These are phyloP conservation scores for Blomia tropicalis DNA, from an alignment of 2,888 invertebrate species.

Conservation along the genomic window DNA sequence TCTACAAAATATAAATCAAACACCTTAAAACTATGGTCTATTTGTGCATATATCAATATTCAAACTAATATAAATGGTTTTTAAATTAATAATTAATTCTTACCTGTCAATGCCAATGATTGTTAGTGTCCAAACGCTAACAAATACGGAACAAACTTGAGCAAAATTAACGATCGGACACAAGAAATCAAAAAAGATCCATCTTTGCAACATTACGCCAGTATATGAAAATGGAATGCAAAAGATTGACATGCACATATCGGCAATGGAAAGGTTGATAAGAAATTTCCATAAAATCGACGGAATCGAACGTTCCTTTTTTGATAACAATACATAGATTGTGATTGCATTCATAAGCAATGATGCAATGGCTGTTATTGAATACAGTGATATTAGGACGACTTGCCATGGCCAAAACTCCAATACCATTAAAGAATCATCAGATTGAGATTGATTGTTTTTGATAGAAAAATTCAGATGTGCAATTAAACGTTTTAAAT, in stretches of 20 bases:
- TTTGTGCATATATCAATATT: too few relatives aligned
- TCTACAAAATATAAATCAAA: too few relatives aligned
- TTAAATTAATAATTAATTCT: too few relatives aligned
- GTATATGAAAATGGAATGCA: constrained; percentile 17
- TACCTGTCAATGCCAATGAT: constrained; percentile 21
- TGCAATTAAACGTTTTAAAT: too few relatives aligned
- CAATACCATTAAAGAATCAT: background rate
- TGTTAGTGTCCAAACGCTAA: constrained; percentile 18
- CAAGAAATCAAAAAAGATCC: constrained; percentile 10
- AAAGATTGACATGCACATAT: constrained; percentile 16
- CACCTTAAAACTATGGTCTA: too few relatives aligned
- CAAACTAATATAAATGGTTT: too few relatives aligned
- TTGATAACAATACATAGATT: constrained; percentile 11
- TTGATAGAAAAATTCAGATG: background rate
- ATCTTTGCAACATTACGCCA: constrained; percentile 6
- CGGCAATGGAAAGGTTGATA: constrained; percentile 15
- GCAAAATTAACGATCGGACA: constrained; percentile 20
- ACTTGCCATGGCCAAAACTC: constrained; percentile 22
- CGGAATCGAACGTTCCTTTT: constrained; percentile 6
- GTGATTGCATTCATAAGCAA: constrained; percentile 13
- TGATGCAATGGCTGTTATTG: constrained; percentile 15
- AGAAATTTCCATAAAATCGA: constrained; percentile 11
- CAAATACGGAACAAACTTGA: constrained; percentile 20
- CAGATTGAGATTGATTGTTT: background rate
- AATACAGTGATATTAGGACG: constrained; percentile 16